These are phyloP conservation scores for Drosophila fungiperda DNA, from an alignment of 2,888 invertebrate genomes.

Conservation along the genomic window DNA sequence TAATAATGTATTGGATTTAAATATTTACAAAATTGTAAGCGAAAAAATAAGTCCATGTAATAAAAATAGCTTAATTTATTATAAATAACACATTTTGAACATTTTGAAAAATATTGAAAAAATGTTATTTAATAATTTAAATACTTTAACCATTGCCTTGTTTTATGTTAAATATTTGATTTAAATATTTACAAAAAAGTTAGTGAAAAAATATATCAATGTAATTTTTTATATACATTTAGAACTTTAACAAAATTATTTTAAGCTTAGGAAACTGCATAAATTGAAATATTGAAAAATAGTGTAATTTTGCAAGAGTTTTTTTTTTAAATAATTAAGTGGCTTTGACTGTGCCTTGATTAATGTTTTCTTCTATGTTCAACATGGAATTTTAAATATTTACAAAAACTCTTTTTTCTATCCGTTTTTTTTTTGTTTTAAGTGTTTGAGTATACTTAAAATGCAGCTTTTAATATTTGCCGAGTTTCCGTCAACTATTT, in stretches of 20 bases:
- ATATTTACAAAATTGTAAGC: too few species aligned
- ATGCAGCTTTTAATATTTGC: neutral
- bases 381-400: neutral
- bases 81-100: too few species aligned
- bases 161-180: too few species aligned
- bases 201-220: too few species aligned
- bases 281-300: neutral
- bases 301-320: fast-evolving
- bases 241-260: too few species aligned
- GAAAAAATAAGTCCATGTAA: too few species aligned
- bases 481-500: slow-evolving; percentile 6
- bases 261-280: neutral
- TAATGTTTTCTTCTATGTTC: neutral
- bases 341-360: neutral
- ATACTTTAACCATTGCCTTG: too few species aligned
- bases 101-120: too few species aligned
- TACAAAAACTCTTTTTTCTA: neutral
- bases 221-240: neutral
- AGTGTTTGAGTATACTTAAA: slow-evolving; percentile 2
- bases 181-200: too few species aligned
- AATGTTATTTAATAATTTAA: too few species aligned
- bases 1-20: neutral
- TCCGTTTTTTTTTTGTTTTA: neutral
- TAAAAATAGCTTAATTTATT: too few species aligned
- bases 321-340: neutral